Percentiles rank a stretch among this genome's conserved stretches.
Conservation (phyloP, 1,140 invertebrate genomes). For the Scaptodrosophila lebanonensis region DNA sequence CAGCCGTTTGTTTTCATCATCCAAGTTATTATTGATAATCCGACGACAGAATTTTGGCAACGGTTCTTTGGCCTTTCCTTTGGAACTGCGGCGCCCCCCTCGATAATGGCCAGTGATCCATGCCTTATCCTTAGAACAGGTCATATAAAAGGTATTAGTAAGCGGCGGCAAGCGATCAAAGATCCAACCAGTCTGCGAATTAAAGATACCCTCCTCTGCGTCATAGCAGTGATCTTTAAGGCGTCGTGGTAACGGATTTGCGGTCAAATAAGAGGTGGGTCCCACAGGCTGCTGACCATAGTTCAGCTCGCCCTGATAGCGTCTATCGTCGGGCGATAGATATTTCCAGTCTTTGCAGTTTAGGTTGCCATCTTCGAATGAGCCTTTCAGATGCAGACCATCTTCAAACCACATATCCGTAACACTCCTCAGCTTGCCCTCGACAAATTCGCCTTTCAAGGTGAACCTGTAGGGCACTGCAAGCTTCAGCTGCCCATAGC, state of each 20-base stretch:
- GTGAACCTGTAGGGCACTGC: conserved; percentile 51
- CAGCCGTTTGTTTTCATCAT: conserved; percentile 21
- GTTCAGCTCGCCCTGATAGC: conserved; percentile 44
- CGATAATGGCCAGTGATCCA: conserved; percentile 53
- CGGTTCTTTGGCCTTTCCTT: conserved; percentile 20
- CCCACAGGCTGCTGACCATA: conserved; percentile 51
- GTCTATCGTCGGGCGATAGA: conserved; percentile 46
- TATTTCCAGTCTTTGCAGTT: conserved; percentile 45
- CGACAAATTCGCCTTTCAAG: conserved; percentile 46
- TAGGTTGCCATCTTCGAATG: conserved; percentile 21
- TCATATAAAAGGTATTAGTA: conserved; percentile 19
- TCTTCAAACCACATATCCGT: conserved; percentile 65
- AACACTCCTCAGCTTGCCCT: conserved; percentile 39
- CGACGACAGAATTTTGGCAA: conserved; percentile 26
- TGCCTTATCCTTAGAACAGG: conserved; percentile 33
- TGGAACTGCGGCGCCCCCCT: not conserved
- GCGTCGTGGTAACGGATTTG: conserved; percentile 12
- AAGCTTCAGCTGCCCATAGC: conserved; percentile 50
- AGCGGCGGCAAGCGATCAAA: conserved; percentile 38
- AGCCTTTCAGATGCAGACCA: conserved; percentile 42
- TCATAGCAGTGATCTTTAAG: conserved; percentile 41
- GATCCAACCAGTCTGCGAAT: conserved; percentile 32
- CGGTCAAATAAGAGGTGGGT: conserved; percentile 48
- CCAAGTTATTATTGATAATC: conserved; percentile 44
- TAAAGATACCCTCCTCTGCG: conserved; percentile 53